Evolutionary conservation across 2,797 vertebrate species (phyloP).

Genomic region (Rhinoraja longicauda): DNA sequence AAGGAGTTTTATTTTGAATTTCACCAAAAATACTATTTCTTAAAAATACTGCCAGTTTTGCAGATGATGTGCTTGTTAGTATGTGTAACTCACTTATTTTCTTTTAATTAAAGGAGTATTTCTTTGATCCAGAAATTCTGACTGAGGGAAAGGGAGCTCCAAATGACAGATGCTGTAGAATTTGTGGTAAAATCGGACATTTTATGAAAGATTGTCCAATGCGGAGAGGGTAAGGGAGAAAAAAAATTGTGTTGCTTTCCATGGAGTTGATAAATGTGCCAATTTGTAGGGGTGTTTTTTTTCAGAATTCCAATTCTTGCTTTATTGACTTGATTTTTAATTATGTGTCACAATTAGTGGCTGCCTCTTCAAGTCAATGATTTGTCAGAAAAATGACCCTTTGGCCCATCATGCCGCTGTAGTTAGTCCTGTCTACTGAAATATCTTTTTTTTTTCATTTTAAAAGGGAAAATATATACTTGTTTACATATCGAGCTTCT

Average conservation of each 20-base stretch:
- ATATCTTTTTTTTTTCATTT: background rate
- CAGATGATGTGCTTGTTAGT: background rate
- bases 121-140: constrained; percentile 86
- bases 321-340: background rate
- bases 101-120: constrained; percentile 71
- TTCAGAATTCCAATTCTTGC: background rate
- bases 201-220: constrained; percentile 94
- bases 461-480: background rate
- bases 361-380: background rate
- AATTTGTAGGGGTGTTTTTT: background rate
- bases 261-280: background rate
- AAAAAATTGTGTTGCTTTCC: background rate
- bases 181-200: constrained; percentile 94
- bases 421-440: background rate
- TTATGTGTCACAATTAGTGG: background rate
- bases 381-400: background rate
- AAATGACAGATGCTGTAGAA: constrained; percentile 90
- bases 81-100: background rate
- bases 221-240: constrained; percentile 64
- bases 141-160: constrained; percentile 88
- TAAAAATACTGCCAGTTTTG: background rate
- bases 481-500: background rate
- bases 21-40: background rate
- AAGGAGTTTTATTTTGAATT: background rate
- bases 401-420: background rate